phyloP scores from a whole-genome alignment of 2,888 invertebrate genomes.

The Orchesellides sinensis region DNA sequence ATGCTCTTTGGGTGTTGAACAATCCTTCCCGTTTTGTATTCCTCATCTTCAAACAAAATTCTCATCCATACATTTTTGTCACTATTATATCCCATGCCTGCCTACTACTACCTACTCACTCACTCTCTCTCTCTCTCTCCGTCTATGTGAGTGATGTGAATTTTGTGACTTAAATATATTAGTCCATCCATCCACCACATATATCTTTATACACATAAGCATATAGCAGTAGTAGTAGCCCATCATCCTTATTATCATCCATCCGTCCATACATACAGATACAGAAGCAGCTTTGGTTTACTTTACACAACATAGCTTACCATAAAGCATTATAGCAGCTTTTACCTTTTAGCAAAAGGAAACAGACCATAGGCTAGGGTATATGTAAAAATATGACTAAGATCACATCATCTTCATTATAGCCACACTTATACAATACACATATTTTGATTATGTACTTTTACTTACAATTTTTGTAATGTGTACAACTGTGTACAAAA shows the following conservation, averaged over 20 bases:
- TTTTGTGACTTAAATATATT: neutral
- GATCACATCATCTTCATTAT: neutral
- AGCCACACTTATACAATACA: too few species aligned
- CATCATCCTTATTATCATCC: neutral
- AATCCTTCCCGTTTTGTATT: slow-evolving; percentile 60
- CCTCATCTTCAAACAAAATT: slow-evolving; percentile 29
- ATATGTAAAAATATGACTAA: slow-evolving; percentile 24
- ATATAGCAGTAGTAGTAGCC: too few species aligned
- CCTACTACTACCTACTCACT: too few species aligned
- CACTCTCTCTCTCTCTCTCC: too few species aligned
- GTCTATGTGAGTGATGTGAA: too few species aligned
- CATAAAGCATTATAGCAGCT: neutral
- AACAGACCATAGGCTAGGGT: slow-evolving; percentile 12
- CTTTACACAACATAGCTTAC: too few species aligned
- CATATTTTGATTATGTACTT: slow-evolving; percentile 32
- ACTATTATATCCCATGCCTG: too few species aligned
- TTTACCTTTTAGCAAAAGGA: neutral
- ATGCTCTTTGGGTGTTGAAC: slow-evolving; percentile 46
- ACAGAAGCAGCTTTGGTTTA: too few species aligned
- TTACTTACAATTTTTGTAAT: slow-evolving; percentile 10
- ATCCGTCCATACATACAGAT: slow-evolving; percentile 1
- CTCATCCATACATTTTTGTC: too few species aligned
- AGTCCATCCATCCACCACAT: neutral
- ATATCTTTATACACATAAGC: neutral
- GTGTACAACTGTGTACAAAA: too few species aligned